Evolutionary conservation across 2,888 invertebrate species (phyloP).

Genomic region (Nasonia oneida): DNA sequence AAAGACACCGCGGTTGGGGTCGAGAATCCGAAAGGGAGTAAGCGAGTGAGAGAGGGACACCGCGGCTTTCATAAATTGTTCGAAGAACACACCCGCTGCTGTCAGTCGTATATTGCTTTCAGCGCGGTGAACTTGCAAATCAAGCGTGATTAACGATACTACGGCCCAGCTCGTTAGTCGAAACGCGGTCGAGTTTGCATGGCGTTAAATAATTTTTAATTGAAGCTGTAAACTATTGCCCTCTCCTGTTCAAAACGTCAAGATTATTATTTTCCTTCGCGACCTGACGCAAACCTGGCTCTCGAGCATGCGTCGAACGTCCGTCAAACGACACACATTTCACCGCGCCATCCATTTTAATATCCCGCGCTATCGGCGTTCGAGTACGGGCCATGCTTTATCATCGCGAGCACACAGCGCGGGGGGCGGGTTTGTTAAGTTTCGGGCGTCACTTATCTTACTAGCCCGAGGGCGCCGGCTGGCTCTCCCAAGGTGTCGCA

Average conservation of each 20-base stretch:
- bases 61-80: conserved; percentile 58
- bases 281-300: neutral
- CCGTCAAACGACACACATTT: conserved; percentile 23
- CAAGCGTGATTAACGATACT: conserved; percentile 64
- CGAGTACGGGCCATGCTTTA: conserved; percentile 63
- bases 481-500: conserved; percentile 63
- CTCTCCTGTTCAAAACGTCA: conserved; percentile 18
- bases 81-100: conserved; percentile 40
- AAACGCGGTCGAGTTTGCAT: conserved; percentile 46
- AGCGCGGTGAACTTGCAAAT: conserved; percentile 60
- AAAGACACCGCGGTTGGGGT: neutral
- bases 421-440: conserved; percentile 70
- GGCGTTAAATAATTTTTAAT: conserved; percentile 63
- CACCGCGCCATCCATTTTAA: conserved; percentile 53
- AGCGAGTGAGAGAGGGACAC: neutral
- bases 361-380: conserved; percentile 8
- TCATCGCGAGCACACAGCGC: conserved; percentile 63
- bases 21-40: neutral
- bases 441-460: conserved; percentile 76
- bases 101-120: conserved; percentile 55
- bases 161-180: conserved; percentile 61
- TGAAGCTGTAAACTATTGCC: conserved; percentile 45
- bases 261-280: neutral
- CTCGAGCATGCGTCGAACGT: neutral
- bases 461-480: conserved; percentile 65